These are phyloP conservation scores for Pararge aegeria DNA, from an alignment of 1,140 invertebrate genomes.

Conservation along the genomic window DNA sequence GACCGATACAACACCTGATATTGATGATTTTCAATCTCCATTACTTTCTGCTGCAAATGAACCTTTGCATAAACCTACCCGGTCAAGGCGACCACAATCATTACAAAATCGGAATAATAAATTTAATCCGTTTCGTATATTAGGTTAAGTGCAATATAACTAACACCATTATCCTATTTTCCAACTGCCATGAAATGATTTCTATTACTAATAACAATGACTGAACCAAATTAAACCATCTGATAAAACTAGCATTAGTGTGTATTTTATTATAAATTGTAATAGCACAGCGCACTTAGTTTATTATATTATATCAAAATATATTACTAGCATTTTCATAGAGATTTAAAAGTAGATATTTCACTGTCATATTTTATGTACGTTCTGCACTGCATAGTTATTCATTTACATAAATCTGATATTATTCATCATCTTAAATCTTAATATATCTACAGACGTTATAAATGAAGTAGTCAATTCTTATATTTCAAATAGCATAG, in stretches of 20 bases:
- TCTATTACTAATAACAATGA: constrained; percentile 31
- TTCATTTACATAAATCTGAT: constrained; percentile 12
- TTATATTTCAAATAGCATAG: constrained; percentile 50
- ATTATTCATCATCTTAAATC: constrained; percentile 13
- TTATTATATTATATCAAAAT: constrained; percentile 25
- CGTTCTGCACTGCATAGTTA: constrained; percentile 12
- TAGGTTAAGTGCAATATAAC: constrained; percentile 56
- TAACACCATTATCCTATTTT: constrained; percentile 28
- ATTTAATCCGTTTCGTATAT: constrained; percentile 73
- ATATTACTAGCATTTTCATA: constrained; percentile 18
- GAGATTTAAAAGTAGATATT: constrained; percentile 8
- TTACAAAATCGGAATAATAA: constrained; percentile 52
- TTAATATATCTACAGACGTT: constrained; percentile 13
- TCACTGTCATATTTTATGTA: constrained; percentile 21
- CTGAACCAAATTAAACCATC: constrained; percentile 37
- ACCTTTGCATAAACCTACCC: constrained; percentile 58
- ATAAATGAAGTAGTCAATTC: constrained; percentile 59
- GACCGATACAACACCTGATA: constrained; percentile 26
- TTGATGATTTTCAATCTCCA: constrained; percentile 67
- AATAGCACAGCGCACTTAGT: constrained; percentile 68
- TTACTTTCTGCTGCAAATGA: constrained; percentile 66
- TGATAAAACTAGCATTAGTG: constrained; percentile 26
- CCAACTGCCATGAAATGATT: constrained; percentile 51
- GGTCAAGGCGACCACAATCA: constrained; percentile 56
- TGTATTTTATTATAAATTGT: constrained; percentile 44